Percentiles rank a stretch among this genome's conserved stretches.
Conservation (phyloP, 2,888 invertebrate genomes). For the Drosophila nigricruria region DNA sequence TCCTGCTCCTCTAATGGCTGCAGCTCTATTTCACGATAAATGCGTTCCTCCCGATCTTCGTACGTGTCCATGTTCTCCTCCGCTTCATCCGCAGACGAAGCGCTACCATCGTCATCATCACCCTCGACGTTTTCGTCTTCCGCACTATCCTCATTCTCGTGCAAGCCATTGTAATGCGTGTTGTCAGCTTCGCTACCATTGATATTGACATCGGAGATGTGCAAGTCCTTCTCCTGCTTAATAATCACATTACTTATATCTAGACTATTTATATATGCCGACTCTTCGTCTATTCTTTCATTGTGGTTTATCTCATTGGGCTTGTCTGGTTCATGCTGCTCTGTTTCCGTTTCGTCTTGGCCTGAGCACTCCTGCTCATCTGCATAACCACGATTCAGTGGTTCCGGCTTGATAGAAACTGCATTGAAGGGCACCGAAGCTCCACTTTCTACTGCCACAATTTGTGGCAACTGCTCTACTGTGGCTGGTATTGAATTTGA, state of each 20-base stretch:
- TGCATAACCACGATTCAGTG: conserved; percentile 74
- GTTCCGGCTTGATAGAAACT: conserved; percentile 76
- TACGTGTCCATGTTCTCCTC: conserved; percentile 56
- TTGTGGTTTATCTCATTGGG: conserved; percentile 71
- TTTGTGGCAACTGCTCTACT: conserved; percentile 55
- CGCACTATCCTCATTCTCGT: conserved; percentile 36
- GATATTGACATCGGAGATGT: conserved; percentile 65
- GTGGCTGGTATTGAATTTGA: neutral
- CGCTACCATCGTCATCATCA: conserved; percentile 47
- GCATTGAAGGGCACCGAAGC: conserved; percentile 46
- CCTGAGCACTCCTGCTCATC: conserved; percentile 52
- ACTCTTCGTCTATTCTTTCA: conserved; percentile 55
- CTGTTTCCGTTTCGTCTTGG: neutral
- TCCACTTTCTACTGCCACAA: conserved; percentile 70
- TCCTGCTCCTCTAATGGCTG: conserved; percentile 33
- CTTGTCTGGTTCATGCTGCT: conserved; percentile 7
- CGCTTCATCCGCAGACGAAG: conserved; percentile 65
- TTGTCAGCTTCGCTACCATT: conserved; percentile 41
- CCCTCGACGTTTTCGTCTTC: conserved; percentile 27
- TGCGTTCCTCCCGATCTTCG: conserved; percentile 53
- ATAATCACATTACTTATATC: conserved; percentile 79
- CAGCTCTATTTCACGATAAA: conserved; percentile 73
- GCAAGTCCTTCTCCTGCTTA: conserved; percentile 83
- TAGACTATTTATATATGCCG: conserved; percentile 69
- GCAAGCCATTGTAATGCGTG: conserved; percentile 47